Base-by-base conservation (phyloP, 2,113 vertebrate genomes). In the Rhynchomys soricoides region DNA sequence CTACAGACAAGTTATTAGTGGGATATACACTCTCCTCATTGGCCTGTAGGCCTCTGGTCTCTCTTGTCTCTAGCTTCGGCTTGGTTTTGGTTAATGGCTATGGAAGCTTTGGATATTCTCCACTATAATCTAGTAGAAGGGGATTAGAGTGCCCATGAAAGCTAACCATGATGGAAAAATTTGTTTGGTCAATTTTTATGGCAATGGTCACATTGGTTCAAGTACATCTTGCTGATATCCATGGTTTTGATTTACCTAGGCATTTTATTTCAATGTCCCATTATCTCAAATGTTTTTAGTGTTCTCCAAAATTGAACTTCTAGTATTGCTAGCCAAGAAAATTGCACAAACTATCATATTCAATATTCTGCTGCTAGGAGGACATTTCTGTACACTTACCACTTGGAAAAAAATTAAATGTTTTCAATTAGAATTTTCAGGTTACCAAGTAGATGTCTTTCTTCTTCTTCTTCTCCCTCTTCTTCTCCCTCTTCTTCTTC, bases 261-360 rank as follows among this genome's bases (percentile, higher is more conserved):
- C 64, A 78, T 95, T 87, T 96, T 93, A 79, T 68, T 91, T 86
- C 10, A 59, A 16, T 6, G 22, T 82, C 34, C 34, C 29, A 68
- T 81, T 34, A 79, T 90, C 45, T 85, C 66, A 89, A 91, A 66
- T 91, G 22, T 37, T 86, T 90, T 64, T 66, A 85, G n/a, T 64
- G n/a, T 1, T 8, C 29, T 75, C 16, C 17, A 75, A 34, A 93
- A 89, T 70, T 74, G 66, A 26, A 62, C 10, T 92, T 90, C 21
- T 73, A n/a, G 48, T 88, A 83, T 82, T 85, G n/a, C 5, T 12
- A 91, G 45, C 31, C 45, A 93, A 96, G 66, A 79, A 55, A 66
- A 7, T 93, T 78, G 7, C 9, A 9, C 59, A 68, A 86, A 77
- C 2, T 75, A 29, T 10, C 66, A 8, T 66, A 37, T 87, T 93